phyloP scores from a whole-genome alignment of 2,113 vertebrate species.

The Urocolius indicus region DNA sequence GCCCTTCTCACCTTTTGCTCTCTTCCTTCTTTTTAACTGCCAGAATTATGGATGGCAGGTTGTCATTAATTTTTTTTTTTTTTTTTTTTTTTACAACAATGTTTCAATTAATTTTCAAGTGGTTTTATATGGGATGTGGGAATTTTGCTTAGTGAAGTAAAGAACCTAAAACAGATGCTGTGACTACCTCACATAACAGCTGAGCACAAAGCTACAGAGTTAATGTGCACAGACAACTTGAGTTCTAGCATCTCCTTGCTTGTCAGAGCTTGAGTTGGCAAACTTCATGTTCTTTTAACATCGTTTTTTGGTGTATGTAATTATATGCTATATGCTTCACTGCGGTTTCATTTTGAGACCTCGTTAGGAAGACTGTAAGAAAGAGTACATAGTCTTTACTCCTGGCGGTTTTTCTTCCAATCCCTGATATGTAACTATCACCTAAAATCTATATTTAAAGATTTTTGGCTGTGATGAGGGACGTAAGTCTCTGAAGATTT shows the following conservation, averaged over 20 bases:
- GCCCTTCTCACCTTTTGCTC: background rate
- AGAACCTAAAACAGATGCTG: background rate
- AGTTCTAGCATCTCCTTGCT: background rate
- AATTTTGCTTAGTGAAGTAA: background rate
- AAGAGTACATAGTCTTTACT: background rate
- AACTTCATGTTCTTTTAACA: background rate
- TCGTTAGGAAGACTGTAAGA: background rate
- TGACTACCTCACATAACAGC: background rate
- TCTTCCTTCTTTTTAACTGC: background rate
- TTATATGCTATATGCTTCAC: background rate
- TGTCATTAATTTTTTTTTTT: background rate
- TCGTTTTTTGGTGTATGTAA: background rate
- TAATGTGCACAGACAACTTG: background rate
- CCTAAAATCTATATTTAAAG: background rate
- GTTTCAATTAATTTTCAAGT: background rate
- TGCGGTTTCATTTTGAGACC: background rate
- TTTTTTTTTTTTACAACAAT: background rate
- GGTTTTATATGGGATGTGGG: background rate
- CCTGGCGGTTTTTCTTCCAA: background rate
- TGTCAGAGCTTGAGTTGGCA: background rate
- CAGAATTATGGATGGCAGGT: background rate
- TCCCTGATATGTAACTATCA: background rate
- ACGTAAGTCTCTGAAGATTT: background rate
- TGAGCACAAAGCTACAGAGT: background rate
- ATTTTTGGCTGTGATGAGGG: background rate